These are phyloP conservation scores for Erpetoichthys calabaricus DNA, from an alignment of 2,797 vertebrate species.

Conservation along the genomic window DNA sequence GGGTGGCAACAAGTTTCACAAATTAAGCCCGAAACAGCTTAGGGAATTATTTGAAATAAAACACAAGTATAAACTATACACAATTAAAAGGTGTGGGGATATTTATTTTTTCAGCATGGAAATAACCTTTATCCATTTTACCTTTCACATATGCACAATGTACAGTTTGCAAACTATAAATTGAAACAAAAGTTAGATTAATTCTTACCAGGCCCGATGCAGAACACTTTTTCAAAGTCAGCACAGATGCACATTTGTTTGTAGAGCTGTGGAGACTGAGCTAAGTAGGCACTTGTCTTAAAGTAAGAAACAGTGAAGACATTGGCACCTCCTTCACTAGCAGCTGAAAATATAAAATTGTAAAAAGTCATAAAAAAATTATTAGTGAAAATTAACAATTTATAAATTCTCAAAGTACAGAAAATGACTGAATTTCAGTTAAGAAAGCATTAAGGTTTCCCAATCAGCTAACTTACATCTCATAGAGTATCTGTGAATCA, in stretches of 20 bases:
- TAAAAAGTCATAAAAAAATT: conserved; percentile 7
- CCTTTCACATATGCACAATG: background rate
- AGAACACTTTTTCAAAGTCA: conserved; percentile 98
- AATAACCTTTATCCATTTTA: no score
- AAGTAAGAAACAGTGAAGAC: conserved; percentile 98
- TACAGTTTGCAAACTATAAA: background rate
- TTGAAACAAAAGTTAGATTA: background rate
- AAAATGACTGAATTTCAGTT: no score
- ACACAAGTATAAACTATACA: no score
- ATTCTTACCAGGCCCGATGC: conserved; percentile 83
- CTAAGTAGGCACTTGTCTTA: conserved; percentile 93
- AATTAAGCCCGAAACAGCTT: no score
- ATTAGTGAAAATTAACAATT: conserved; percentile 13
- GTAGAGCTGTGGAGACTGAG: conserved; percentile 95
- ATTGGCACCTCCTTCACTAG: conserved; percentile 95
- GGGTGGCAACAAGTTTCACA: no score
- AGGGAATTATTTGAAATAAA: no score
- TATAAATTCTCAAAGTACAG: no score
- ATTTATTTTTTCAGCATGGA: no score
- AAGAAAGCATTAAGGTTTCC: no score
- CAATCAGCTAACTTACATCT: no score
- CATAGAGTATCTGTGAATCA: no score
- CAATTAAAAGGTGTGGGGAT: no score
- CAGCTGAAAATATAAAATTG: conserved; percentile 54
- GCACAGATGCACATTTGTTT: conserved; percentile 99